Percentiles rank a stretch among this genome's conserved stretches.
phyloP scores from a whole-genome alignment of 2,888 invertebrate genomes.

The Rotaria magnacalcarata region DNA sequence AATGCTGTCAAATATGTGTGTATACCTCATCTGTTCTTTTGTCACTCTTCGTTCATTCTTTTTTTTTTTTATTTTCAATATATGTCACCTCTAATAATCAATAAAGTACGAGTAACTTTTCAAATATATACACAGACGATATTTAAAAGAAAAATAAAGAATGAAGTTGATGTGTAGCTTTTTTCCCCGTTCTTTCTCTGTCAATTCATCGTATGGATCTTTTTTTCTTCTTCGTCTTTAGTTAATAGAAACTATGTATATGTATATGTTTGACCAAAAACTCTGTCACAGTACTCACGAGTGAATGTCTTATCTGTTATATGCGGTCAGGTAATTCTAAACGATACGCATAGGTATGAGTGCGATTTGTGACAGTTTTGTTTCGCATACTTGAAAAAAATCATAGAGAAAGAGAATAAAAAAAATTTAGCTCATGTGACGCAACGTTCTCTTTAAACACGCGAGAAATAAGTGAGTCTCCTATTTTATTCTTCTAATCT shows the following conservation, averaged over 20 bases:
- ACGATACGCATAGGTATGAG: neutral
- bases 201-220: neutral
- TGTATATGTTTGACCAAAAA: neutral
- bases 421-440: neutral
- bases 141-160: neutral
- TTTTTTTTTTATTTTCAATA: neutral
- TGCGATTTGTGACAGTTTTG: constrained; percentile 1
- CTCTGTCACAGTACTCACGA: neutral
- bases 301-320: neutral
- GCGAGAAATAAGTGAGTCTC: neutral
- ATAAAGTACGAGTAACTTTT: neutral
- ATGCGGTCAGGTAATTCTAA: neutral
- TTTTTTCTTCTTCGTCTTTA: neutral
- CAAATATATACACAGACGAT: neutral
- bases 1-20: neutral
- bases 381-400: neutral
- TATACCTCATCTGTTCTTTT: neutral
- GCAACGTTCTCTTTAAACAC: neutral
- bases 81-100: constrained; percentile 5
- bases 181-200: neutral
- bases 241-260: neutral
- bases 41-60: neutral
- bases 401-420: neutral
- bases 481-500: neutral
- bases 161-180: neutral